These are phyloP conservation scores for Aphyosemion australe DNA, from an alignment of 2,113 vertebrate genomes.

Conservation along the genomic window DNA sequence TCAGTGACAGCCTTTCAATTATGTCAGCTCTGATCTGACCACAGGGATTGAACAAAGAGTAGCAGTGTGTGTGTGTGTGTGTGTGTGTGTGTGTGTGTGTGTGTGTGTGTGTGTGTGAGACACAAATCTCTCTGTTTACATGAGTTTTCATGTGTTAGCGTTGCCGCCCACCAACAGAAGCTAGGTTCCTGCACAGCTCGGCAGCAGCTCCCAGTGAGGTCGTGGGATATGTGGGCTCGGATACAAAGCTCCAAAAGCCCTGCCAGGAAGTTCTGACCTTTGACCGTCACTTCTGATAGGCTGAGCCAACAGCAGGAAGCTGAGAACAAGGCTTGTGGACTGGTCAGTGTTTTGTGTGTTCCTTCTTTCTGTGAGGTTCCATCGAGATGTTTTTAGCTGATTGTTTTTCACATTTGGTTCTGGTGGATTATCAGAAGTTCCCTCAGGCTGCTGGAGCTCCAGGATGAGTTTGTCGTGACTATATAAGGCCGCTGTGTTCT, in stretches of 20 bases:
- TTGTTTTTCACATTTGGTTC: conserved; percentile 8
- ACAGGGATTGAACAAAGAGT: no score
- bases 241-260: conserved; percentile 2
- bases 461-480: conserved; percentile 51
- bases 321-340: conserved; percentile 18
- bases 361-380: conserved; percentile 8
- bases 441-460: conserved; percentile 13
- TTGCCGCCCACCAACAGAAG: conserved; percentile 29
- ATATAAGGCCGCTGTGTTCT: conserved; percentile 52
- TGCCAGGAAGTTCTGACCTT: conserved; percentile 30
- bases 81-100: no score
- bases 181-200: conserved; percentile 1
- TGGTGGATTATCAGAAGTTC: conserved; percentile 25
- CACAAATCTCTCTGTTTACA: conserved; percentile 12
- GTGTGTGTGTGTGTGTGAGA: no score
- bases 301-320: neutral
- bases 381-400: no score
- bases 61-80: no score
- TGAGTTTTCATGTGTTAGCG: conserved; percentile 8
- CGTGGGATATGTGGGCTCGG: conserved; percentile 31
- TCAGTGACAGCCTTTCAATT: no score
- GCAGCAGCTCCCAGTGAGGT: conserved; percentile 31
- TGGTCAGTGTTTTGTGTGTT: conserved; percentile 43
- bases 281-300: conserved; percentile 36
- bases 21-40: no score